Evolutionary conservation across 1,140 invertebrate genomes (phyloP).

Genomic region (Tetramorium alpestre): DNA sequence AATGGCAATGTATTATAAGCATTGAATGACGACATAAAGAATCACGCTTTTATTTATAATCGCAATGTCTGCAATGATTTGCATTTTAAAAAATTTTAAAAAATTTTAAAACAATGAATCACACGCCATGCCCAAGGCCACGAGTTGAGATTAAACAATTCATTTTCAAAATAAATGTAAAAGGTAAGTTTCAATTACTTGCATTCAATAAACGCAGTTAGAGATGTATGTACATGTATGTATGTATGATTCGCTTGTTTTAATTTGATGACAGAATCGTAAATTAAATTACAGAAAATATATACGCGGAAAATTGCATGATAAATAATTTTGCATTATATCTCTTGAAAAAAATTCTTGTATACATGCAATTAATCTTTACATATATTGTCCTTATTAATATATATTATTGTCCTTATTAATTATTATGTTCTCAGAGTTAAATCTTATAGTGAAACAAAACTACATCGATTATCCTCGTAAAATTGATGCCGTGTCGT

Average conservation of each 20-base stretch:
- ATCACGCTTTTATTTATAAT: slow-evolving; percentile 32
- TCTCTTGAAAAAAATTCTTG: not conserved
- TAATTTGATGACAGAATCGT: not conserved
- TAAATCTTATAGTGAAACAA: not conserved
- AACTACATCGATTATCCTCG: not conserved
- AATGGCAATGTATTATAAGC: slow-evolving; percentile 1
- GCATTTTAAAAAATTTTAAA: not conserved
- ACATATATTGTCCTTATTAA: not conserved
- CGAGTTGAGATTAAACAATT: not conserved
- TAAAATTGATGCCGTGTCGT: not conserved
- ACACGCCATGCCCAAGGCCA: not conserved
- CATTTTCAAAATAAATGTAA: slow-evolving; percentile 5
- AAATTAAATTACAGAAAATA: not conserved
- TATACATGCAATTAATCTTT: not conserved
- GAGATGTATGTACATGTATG: not conserved
- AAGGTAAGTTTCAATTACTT: not conserved
- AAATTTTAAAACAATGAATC: slow-evolving; percentile 46
- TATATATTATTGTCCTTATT: not conserved
- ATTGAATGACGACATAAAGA: slow-evolving; percentile 1
- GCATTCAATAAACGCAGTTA: not conserved
- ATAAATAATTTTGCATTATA: not conserved
- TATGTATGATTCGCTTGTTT: not conserved
- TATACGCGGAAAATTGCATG: not conserved
- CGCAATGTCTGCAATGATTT: not conserved
- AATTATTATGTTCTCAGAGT: not conserved